Conservation (phyloP, 1,140 invertebrate genomes). For the Trichogramma pretiosum region DNA sequence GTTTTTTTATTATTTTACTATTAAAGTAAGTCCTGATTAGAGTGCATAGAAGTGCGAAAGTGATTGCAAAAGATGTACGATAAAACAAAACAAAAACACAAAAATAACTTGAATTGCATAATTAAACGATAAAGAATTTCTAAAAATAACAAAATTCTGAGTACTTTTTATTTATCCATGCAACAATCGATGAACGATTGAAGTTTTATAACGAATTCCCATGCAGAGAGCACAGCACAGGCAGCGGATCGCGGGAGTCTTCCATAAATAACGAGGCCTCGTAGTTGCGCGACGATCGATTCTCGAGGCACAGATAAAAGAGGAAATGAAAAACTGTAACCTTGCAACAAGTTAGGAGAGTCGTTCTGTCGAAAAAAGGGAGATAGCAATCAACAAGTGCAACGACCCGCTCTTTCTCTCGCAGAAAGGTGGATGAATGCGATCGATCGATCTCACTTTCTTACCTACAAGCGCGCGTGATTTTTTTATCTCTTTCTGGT, state of each 20-base stretch:
- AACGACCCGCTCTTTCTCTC: not conserved
- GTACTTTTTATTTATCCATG: not conserved
- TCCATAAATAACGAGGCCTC: too few species aligned
- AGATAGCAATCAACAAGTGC: slow-evolving; percentile 11
- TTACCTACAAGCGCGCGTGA: not conserved
- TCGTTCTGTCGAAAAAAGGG: not conserved
- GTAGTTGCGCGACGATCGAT: not conserved
- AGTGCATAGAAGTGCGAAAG: slow-evolving; percentile 8
- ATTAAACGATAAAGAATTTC: slow-evolving; percentile 19
- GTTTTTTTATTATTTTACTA: too few species aligned
- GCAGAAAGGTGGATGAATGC: slow-evolving; percentile 4
- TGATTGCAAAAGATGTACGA: slow-evolving; percentile 14
- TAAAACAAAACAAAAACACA: too few species aligned
- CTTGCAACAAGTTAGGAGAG: slow-evolving; percentile 7
- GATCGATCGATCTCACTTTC: slow-evolving; percentile 3
- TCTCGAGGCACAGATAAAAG: not conserved
- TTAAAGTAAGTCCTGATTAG: too few species aligned
- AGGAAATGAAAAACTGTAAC: not conserved
- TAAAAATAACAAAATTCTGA: slow-evolving; percentile 8
- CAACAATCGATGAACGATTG: too few species aligned
- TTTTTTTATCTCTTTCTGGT: not conserved
- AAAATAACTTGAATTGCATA: slow-evolving; percentile 11
- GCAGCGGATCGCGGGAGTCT: too few species aligned
- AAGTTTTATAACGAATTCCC: too few species aligned
- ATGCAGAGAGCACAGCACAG: too few species aligned